These are phyloP conservation scores for Sclerurus mexicanus DNA, from an alignment of 2,113 vertebrate genomes.

Conservation along the genomic window DNA sequence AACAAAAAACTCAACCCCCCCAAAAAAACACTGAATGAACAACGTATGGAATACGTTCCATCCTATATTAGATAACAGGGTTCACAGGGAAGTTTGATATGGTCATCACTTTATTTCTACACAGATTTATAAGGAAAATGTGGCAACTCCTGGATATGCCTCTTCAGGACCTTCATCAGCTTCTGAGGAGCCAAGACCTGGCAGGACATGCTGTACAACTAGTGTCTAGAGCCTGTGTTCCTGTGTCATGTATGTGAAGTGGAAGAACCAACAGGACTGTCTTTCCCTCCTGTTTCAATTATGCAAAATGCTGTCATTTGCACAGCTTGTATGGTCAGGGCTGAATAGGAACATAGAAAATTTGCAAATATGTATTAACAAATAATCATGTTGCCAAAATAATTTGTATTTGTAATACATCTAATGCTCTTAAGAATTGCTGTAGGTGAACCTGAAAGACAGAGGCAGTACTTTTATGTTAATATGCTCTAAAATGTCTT, in stretches of 20 bases:
- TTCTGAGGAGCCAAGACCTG: not conserved
- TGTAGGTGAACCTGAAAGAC: conserved; percentile 63
- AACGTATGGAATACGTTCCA: not conserved
- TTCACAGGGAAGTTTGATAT: not conserved
- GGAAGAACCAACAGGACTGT: not conserved
- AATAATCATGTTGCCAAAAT: conserved; percentile 47
- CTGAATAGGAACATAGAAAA: not conserved
- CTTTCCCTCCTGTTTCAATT: not conserved
- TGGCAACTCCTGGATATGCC: not conserved
- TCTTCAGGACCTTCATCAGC: not conserved
- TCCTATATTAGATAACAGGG: not conserved
- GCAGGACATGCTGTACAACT: not conserved
- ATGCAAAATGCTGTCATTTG: not conserved
- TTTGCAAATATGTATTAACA: conserved; percentile 53
- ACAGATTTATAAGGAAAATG: not conserved
- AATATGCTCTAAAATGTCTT: conserved; percentile 57
- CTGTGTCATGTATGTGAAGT: not conserved
- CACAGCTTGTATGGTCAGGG: not conserved
- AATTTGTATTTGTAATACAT: conserved; percentile 33
- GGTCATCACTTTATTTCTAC: not conserved
- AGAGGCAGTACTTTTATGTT: conserved; percentile 66
- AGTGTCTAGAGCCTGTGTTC: not conserved
- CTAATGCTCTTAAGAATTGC: conserved; percentile 30
- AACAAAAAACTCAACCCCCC: too few relatives aligned
- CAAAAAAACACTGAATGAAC: too few relatives aligned